Base-by-base conservation (phyloP, 23 tunicate genomes). In the Styela clava region DNA sequence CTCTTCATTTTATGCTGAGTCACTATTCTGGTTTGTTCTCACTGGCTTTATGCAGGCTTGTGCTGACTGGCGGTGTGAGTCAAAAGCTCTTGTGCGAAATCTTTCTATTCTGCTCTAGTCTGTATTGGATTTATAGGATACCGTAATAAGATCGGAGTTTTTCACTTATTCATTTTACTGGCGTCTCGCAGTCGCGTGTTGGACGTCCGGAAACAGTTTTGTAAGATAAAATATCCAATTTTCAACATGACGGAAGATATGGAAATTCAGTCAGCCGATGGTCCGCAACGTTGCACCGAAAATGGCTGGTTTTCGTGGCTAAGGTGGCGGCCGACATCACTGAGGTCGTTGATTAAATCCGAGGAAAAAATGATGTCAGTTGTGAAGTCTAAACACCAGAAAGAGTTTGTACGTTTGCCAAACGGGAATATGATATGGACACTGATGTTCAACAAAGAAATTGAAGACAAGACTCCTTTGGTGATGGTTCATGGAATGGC, bases 401-500 rank as follows among this genome's bases (percentile, higher is more conserved):
- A 83, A 34, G 79, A 72, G 67, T 86, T 73, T 74, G 82, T 86
- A 21, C 33, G 35, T 7, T 73, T 91, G 33, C 76, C 83, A 32
- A 82, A 78, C 78, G 97, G 97, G 16, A 69, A 86, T 35, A 74
- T 73, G 31, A 32, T 87, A 24, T 93, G 98, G 98, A 87, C 97
- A n/a, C 35, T 84, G 2, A 69, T 92, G 9, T 91, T 84, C 16
- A 92, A 92, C 74, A 79, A 74, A 76, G 62, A 77, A 25, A 72
- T 86, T 21, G 29, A 68, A 16, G 36, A 80, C 31, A 92, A 82
- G 68, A 86, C 87, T 19, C 97, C 97, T 3, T 36, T 92, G 33
- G 97, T 92, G 18, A 83, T 92, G 83, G 92, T 92, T 32, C 97
- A 92, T 76, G 97, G 97, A 28, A 76, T 92, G 70, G 97, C 81